Conservation (phyloP, 2,888 invertebrate species). For the Orchesella flavescens region DNA sequence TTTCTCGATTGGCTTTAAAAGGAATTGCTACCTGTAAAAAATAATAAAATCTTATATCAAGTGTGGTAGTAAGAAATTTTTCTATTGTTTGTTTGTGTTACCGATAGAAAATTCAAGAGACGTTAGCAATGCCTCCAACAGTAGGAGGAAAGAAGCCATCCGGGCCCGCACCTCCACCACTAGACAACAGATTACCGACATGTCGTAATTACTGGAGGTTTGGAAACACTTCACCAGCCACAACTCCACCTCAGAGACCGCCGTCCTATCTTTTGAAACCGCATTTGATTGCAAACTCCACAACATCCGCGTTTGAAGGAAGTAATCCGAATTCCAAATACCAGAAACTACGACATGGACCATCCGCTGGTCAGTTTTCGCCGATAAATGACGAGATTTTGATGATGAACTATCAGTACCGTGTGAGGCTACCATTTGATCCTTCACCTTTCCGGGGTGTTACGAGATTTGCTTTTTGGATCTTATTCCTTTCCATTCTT, state of each 20-base stretch:
- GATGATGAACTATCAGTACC: conserved; percentile 47
- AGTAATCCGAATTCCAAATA: conserved; percentile 55
- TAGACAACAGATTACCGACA: conserved; percentile 49
- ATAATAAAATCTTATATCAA: too few relatives aligned
- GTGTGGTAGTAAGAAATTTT: too few relatives aligned
- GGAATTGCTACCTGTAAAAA: too few relatives aligned
- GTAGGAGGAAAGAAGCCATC: background rate
- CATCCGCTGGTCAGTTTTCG: conserved; percentile 41
- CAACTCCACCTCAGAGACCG: conserved; percentile 43
- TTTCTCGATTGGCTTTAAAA: too few relatives aligned
- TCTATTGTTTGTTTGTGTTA: too few relatives aligned
- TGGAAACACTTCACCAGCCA: background rate
- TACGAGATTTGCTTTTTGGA: conserved; percentile 58
- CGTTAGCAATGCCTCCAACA: background rate
- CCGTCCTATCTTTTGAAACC: conserved; percentile 52
- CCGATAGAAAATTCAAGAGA: too few relatives aligned
- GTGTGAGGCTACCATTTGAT: conserved; percentile 57
- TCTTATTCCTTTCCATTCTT: conserved; percentile 55
- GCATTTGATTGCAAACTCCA: conserved; percentile 39
- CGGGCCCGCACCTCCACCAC: background rate
- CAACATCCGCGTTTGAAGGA: background rate
- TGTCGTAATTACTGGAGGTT: conserved; percentile 53
- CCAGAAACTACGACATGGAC: conserved; percentile 49
- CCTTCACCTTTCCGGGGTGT: conserved; percentile 62
- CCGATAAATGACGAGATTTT: conserved; percentile 43